Evolutionary conservation across 2,797 vertebrate species (phyloP).

Genomic region (Pangasius macronema): DNA sequence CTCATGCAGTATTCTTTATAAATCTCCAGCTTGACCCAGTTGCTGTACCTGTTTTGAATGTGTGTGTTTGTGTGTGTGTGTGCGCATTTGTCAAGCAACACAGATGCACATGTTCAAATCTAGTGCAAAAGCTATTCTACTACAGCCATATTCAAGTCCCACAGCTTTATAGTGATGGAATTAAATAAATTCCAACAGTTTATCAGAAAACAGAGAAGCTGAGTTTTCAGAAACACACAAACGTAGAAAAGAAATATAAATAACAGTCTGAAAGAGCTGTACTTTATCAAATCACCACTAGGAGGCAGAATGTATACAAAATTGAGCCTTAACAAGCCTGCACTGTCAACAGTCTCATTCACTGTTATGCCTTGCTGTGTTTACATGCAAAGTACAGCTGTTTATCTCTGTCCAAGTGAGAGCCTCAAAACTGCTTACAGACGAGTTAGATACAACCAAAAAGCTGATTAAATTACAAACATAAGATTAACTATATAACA

Average conservation of each 20-base stretch:
- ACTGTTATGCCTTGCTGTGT: conserved; percentile 15
- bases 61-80: conserved; percentile 9
- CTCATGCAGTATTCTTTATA: not conserved
- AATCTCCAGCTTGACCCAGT: conserved; percentile 12
- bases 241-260: not conserved
- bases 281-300: conserved; percentile 63
- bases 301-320: conserved; percentile 60
- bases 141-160: not conserved
- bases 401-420: conserved; percentile 37
- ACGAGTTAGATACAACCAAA: not conserved
- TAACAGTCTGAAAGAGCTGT: not conserved
- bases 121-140: not conserved
- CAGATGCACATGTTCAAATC: conserved; percentile 43
- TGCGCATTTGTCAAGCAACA: not conserved
- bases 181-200: not conserved
- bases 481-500: not conserved
- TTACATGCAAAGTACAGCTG: conserved; percentile 57
- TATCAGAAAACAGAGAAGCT: not conserved
- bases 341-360: not conserved
- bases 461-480: not conserved
- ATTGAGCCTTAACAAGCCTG: not conserved
- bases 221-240: not conserved
- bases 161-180: not conserved
- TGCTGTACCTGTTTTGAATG: conserved; percentile 25
- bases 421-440: not conserved